Conservation (phyloP, 1,140 invertebrate genomes). For the Aphidius ervi region DNA sequence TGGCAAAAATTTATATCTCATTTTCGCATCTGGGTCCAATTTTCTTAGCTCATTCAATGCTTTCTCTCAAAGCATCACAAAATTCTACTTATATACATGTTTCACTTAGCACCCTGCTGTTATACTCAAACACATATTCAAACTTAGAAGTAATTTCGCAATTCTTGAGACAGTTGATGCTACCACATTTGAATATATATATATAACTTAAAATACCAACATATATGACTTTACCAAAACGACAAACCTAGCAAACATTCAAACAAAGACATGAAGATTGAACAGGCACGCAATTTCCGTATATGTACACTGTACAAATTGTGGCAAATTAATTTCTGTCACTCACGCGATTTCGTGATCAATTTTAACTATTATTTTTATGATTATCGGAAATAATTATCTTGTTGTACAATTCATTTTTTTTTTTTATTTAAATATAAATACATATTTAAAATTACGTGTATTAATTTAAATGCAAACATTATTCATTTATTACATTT, state of each 20-base stretch:
- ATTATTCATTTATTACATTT: no score
- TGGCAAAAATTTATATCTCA: neutral
- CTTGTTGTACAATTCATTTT: no score
- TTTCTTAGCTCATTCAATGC: neutral
- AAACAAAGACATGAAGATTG: constrained; percentile 30
- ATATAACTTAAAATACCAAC: constrained; percentile 3
- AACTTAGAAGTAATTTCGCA: neutral
- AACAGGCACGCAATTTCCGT: constrained; percentile 38
- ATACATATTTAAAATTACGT: no score
- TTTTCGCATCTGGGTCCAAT: neutral
- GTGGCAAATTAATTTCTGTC: constrained; percentile 42
- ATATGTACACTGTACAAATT: constrained; percentile 29
- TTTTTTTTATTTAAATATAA: no score
- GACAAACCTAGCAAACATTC: constrained; percentile 31
- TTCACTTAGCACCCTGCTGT: no score
- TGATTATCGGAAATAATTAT: neutral
- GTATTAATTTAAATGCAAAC: no score
- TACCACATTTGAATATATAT: constrained; percentile 1
- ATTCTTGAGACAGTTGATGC: neutral
- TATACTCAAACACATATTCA: no score
- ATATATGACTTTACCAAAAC: constrained; percentile 10
- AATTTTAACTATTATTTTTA: neutral
- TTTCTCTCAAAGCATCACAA: no score
- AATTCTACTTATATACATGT: no score
- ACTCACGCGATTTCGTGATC: constrained; percentile 34